phyloP scores from a whole-genome alignment of 2,797 vertebrate species.

The Miichthys miiuy region DNA sequence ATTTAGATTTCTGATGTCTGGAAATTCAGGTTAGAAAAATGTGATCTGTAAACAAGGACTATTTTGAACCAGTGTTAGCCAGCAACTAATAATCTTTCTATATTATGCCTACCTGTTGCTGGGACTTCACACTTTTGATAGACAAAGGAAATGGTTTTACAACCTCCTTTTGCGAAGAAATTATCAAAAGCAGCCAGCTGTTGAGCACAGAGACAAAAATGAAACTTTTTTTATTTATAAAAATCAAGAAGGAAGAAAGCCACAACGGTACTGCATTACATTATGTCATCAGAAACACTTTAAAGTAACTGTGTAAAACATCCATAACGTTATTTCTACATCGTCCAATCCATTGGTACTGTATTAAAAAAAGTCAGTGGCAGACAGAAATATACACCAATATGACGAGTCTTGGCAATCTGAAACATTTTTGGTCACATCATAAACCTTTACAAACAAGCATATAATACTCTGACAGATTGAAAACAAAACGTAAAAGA shows the following conservation, averaged over 20 bases:
- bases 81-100: background rate
- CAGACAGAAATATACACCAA: background rate
- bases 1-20: background rate
- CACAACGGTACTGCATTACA: background rate
- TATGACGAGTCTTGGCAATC: background rate
- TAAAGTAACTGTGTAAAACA: background rate
- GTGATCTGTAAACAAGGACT: background rate
- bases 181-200: constrained; percentile 83
- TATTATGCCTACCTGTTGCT: constrained; percentile 80
- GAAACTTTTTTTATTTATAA: background rate
- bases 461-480: background rate
- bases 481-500: background rate
- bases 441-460: background rate
- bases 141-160: constrained; percentile 85
- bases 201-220: constrained; percentile 53
- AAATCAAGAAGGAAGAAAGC: background rate
- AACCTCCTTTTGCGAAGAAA: constrained; percentile 86
- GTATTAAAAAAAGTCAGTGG: background rate
- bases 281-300: background rate
- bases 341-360: background rate
- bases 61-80: background rate
- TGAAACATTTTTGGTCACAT: background rate
- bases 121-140: constrained; percentile 86
- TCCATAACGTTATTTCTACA: background rate
- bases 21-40: too few species aligned